phyloP scores from a whole-genome alignment of 1,140 invertebrate genomes.

The Lordiphosa clarofinis region DNA sequence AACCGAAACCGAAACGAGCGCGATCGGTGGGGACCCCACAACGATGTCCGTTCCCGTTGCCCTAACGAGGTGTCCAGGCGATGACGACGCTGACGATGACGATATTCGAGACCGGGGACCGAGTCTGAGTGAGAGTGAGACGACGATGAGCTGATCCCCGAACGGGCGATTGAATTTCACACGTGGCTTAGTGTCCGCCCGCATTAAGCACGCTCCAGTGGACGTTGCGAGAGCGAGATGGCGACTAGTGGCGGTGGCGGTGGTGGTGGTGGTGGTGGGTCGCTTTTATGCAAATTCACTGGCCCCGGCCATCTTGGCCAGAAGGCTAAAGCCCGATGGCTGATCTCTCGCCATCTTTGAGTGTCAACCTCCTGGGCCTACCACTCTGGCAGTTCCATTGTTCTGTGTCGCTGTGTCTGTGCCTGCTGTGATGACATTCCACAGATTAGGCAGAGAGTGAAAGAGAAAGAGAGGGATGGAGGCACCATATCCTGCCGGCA shows the following conservation, averaged over 20 bases:
- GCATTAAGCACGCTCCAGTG: slow-evolving; percentile 70
- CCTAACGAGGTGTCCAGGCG: slow-evolving; percentile 76
- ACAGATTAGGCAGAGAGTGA: slow-evolving; percentile 48
- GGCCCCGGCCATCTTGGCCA: slow-evolving; percentile 2
- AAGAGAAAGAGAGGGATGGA: slow-evolving; percentile 1
- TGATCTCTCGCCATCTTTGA: slow-evolving; percentile 70
- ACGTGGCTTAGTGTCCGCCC: slow-evolving; percentile 78
- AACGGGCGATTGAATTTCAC: slow-evolving; percentile 69
- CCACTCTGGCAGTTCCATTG: slow-evolving; percentile 44
- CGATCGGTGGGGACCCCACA: slow-evolving; percentile 39
- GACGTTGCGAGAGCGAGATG: neutral
- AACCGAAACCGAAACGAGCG: slow-evolving; percentile 66
- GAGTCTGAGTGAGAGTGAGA: slow-evolving; percentile 27
- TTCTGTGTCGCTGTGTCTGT: slow-evolving; percentile 34
- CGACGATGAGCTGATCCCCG: slow-evolving; percentile 10
- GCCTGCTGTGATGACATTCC: slow-evolving; percentile 71
- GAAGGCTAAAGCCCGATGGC: slow-evolving; percentile 37
- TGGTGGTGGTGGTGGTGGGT: neutral
- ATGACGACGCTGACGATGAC: slow-evolving; percentile 43
- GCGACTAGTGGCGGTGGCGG: neutral
- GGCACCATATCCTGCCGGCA: slow-evolving; percentile 36
- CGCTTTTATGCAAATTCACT: slow-evolving; percentile 40
- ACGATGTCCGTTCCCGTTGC: slow-evolving; percentile 13
- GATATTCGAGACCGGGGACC: slow-evolving; percentile 54
- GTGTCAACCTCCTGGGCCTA: slow-evolving; percentile 30